A percentile compares a stretch with the other conserved stretches of the same genome.
Evolutionary conservation across 2,888 invertebrate species (phyloP).

Genomic region (Rambutsinella grinnellia): DNA sequence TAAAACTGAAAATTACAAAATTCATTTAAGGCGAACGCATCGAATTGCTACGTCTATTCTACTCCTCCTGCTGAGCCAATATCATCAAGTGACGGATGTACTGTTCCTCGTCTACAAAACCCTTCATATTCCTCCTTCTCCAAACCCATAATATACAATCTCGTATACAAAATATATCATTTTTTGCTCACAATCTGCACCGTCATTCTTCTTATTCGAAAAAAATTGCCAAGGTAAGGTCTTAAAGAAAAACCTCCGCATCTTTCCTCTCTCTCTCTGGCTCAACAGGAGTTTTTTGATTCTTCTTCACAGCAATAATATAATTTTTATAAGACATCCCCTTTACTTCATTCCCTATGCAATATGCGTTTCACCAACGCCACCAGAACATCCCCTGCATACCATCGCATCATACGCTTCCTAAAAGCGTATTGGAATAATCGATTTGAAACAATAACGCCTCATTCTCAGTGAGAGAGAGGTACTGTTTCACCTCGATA

Average conservation of each 20-base stretch:
- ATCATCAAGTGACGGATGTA: slow-evolving; percentile 56
- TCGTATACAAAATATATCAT: slow-evolving; percentile 21
- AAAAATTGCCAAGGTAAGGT: slow-evolving; percentile 58
- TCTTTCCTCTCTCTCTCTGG: slow-evolving; percentile 42
- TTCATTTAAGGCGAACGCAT: slow-evolving; percentile 49
- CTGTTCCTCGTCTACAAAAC: slow-evolving; percentile 41
- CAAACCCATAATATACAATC: background rate
- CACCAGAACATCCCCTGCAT: slow-evolving; percentile 36
- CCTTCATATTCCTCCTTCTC: slow-evolving; percentile 23
- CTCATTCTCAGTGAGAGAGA: slow-evolving; percentile 13
- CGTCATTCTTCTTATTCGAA: slow-evolving; percentile 58
- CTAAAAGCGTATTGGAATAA: slow-evolving; percentile 56
- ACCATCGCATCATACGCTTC: slow-evolving; percentile 36
- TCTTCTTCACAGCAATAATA: no score
- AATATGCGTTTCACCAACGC: slow-evolving; percentile 31
- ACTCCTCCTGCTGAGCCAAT: slow-evolving; percentile 52
- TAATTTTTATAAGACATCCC: no score
- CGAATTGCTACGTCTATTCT: slow-evolving; percentile 49
- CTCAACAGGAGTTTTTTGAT: slow-evolving; percentile 1
- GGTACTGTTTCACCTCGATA: slow-evolving; percentile 31
- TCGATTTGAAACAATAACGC: slow-evolving; percentile 64
- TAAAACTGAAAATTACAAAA: slow-evolving; percentile 18
- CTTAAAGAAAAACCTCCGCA: slow-evolving; percentile 45
- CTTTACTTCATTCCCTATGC: no score
- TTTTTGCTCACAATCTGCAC: slow-evolving; percentile 54